Base-by-base conservation (phyloP, 2,888 invertebrate genomes). In the Osmoderma eremita region DNA sequence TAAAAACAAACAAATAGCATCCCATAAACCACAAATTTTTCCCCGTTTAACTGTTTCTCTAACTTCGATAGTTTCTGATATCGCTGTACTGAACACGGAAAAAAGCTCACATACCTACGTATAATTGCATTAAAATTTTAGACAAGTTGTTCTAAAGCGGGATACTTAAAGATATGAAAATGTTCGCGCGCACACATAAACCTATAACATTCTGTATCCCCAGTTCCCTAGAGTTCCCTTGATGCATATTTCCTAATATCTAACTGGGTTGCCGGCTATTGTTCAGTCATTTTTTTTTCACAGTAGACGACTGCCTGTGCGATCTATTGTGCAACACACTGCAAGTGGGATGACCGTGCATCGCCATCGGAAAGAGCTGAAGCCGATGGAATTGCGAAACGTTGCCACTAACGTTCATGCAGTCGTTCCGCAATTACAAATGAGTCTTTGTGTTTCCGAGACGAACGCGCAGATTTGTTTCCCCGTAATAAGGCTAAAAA, bases 341-440 rank as follows among this genome's bases (percentile, higher is more conserved):
- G 38, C 58, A 58, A 58, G 58, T 58, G 42, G 24, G 58, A 58
- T 58, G 58, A 58, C 58, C 58, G 58, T 58, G 42, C 58, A 58
- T 58, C 42, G 58, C 15, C 30, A 42, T 42, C 42, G 22, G 45
- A 42, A 42, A 22, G 30, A 58, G 42, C 45, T 42, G 18, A 24
- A 45, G 42, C 13, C 24, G 45, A 58, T 42, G 24, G 24, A 42
- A 58, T 58, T 58, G 24, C 24, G 58, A 58, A 58, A 58, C 30
- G 42, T 42, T 17, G 58, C 24, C 13, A 18, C 24, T 42, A 58
- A 42, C 10, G 58, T 58, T 58, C 42, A 58, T 58, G 42, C 58
- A 13, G 58, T 45, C 15, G 42, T 24, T 58, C 58, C 22, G 42
- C 42, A 42, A 58, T 58, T 58, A 58, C 58, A 58, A 58, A 58